These are phyloP conservation scores for Drosophila demipolita DNA, from an alignment of 2,888 invertebrate genomes.

Conservation along the genomic window DNA sequence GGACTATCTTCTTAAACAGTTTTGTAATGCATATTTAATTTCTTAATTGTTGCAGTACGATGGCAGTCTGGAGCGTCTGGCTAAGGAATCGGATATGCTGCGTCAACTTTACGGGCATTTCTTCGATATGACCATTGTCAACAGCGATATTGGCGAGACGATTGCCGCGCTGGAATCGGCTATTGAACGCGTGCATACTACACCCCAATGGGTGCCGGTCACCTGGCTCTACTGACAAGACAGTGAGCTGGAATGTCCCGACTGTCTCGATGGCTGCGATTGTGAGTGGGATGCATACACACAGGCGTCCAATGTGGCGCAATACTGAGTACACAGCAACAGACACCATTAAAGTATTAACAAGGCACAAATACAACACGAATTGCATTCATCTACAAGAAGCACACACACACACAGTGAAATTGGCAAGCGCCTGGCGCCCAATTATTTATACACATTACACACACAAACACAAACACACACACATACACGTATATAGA, in stretches of 20 bases:
- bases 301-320: constrained; percentile 79
- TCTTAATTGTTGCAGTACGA: constrained; percentile 91
- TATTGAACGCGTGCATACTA: constrained; percentile 94
- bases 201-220: constrained; percentile 98
- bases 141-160: constrained; percentile 99
- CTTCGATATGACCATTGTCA: constrained; percentile 98
- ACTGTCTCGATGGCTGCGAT: constrained; percentile 85
- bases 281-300: constrained; percentile 85
- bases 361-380: constrained; percentile 69
- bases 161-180: constrained; percentile 96
- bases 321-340: constrained; percentile 62
- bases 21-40: constrained; percentile 18
- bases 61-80: constrained; percentile 97
- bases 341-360: constrained; percentile 70
- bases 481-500: constrained; percentile 27
- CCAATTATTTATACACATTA: constrained; percentile 29
- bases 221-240: constrained; percentile 92
- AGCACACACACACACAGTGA: constrained; percentile 49
- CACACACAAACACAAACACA: constrained; percentile 18
- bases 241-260: constrained; percentile 85
- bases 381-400: constrained; percentile 39
- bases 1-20: not conserved
- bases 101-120: constrained; percentile 99
- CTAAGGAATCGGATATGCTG: constrained; percentile 98
- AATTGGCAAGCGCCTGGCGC: constrained; percentile 59